Evolutionary conservation across 2,888 invertebrate species (phyloP).

Genomic region (Ptycholaimellus sp.): DNA sequence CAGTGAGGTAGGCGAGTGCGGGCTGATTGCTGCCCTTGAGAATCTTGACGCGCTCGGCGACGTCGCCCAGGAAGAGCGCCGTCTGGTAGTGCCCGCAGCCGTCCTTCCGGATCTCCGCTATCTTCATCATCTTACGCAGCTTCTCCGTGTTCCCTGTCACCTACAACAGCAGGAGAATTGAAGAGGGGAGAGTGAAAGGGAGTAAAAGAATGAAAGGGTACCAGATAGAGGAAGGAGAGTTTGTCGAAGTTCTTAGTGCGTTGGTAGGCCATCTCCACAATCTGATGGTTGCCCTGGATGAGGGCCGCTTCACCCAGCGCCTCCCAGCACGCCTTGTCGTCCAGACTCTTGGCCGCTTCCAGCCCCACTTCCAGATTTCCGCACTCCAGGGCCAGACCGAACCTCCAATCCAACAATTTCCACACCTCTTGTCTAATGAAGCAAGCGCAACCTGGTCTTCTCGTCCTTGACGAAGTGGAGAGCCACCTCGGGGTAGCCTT

Average conservation of each 20-base stretch:
- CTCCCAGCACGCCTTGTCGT: slow-evolving; percentile 82
- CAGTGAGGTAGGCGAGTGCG: slow-evolving; percentile 62
- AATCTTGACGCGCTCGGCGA: slow-evolving; percentile 50
- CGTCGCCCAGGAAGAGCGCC: slow-evolving; percentile 63
- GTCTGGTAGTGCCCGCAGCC: slow-evolving; percentile 82
- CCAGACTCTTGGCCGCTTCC: slow-evolving; percentile 71
- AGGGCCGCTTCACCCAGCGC: slow-evolving; percentile 68
- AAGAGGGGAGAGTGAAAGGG: no score
- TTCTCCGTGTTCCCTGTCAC: slow-evolving; percentile 83
- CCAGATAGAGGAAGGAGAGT: slow-evolving; percentile 25
- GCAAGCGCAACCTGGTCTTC: slow-evolving; percentile 57
- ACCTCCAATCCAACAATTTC: no score
- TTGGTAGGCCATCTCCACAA: slow-evolving; percentile 94
- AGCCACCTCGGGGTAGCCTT: slow-evolving; percentile 85
- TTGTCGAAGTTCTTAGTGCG: slow-evolving; percentile 94
- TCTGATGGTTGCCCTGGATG: slow-evolving; percentile 31
- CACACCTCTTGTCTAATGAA: no score
- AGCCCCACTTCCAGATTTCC: slow-evolving; percentile 73
- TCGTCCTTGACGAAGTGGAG: slow-evolving; percentile 93
- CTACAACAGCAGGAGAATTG: no score
- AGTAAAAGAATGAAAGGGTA: no score
- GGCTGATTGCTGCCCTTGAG: background rate
- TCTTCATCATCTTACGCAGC: slow-evolving; percentile 86
- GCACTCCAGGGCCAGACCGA: slow-evolving; percentile 75
- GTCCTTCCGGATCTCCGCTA: slow-evolving; percentile 86